Evolutionary conservation across 2,113 vertebrate genomes (phyloP), one percentile per base, ranked within the genome.

Genomic region (Elachura formosa): DNA sequence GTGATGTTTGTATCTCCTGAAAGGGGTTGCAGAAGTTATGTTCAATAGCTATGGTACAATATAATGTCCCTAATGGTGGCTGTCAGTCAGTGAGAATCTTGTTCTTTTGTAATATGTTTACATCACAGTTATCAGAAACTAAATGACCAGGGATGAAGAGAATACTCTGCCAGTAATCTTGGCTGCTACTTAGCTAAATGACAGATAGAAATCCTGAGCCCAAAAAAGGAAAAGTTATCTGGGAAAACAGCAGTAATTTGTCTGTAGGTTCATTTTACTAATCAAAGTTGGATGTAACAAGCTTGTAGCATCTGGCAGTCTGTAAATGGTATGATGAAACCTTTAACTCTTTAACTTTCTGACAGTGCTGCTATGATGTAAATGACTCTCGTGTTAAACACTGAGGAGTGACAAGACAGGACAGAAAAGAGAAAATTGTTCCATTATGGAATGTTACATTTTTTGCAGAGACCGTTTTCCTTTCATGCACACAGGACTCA

Each of bases 291-390:
- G 67, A 67, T 88, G 48, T 93, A 90, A 95, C 87, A 94, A 93
- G 83, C 72, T 89, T 75, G 89, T 93, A 94, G 86, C 93, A 96
- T 92, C 96, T 97, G 93, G 91, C 77, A 92, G 90, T 84, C 93
- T 62, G 34, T 93, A 93, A 96, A 92, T 66, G 58, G 26, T 64
- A 33, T 69, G 58, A 94, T 92, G 88, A 87, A 95, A 87, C 92
- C 88, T 95, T 95, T 90, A 92, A 79, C 88, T 89, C 94, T 87
- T 84, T 48, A 75, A 84, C 88, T 95, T 92, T 92, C 77, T 90
- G 56, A 90, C 83, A 92, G 21, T 55, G 66, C 49, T 86, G 66
- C 40, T 85, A 7, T 90, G 88, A 95, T 92, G 94, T 94, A 93
- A 90, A 68, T 66, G 86, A 41, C 56, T 78, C 71, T 58, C 11